Conservation (phyloP, 2,797 vertebrate genomes). For the Macropus fuliginosus region DNA sequence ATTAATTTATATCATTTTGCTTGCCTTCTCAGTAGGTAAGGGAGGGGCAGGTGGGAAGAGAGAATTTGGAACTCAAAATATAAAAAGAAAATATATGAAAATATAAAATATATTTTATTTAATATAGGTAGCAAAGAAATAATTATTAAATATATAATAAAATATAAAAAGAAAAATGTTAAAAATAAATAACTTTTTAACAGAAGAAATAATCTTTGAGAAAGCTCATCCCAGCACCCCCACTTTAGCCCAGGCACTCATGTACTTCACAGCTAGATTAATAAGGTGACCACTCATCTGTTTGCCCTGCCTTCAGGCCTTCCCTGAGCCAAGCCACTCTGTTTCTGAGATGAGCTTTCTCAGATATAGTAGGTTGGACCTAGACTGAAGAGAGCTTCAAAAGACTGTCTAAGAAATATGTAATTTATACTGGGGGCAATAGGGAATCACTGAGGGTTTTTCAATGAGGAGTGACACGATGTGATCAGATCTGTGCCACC, state of each 20-base stretch:
- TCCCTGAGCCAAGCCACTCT: too few species aligned
- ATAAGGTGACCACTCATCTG: too few species aligned
- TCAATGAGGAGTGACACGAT: not conserved
- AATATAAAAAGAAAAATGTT: not conserved
- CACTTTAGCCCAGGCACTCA: too few species aligned
- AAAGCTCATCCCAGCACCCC: not conserved
- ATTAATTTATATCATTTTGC: not conserved
- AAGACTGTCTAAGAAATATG: not conserved
- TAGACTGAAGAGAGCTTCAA: not conserved
- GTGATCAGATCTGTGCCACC: not conserved
- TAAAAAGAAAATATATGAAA: not conserved
- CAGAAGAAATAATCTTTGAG: not conserved
- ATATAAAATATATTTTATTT: too few species aligned
- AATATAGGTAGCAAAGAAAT: too few species aligned
- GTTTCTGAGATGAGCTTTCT: too few species aligned
- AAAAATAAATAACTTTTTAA: not conserved
- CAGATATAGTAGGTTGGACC: not conserved
- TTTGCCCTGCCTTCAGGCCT: too few species aligned
- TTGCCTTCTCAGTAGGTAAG: not conserved
- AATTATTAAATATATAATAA: not conserved
- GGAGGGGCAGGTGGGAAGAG: not conserved
- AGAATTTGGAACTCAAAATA: not conserved
- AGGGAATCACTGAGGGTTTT: not conserved
- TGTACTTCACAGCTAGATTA: too few species aligned
- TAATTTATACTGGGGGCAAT: not conserved